Evolutionary conservation across 2,113 vertebrate genomes (phyloP).

Genomic region (Clarias macrocephalus): DNA sequence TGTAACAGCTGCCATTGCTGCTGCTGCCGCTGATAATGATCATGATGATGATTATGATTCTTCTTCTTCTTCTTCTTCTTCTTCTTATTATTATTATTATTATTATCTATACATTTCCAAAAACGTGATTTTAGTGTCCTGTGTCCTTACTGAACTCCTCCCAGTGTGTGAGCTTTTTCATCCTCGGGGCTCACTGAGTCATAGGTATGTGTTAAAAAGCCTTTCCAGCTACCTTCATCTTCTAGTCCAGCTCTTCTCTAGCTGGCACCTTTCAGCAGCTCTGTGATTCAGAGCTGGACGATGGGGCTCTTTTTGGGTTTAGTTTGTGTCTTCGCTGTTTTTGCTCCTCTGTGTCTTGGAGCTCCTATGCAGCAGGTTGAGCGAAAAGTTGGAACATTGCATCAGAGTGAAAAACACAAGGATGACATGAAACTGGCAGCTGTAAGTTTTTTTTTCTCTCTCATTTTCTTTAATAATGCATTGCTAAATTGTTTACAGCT

Average conservation of each 20-base stretch:
- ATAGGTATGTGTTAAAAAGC: slow-evolving; percentile 73
- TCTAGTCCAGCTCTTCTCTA: slow-evolving; percentile 49
- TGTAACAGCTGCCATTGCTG: too few relatives aligned
- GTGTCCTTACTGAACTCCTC: slow-evolving; percentile 68
- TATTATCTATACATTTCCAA: slow-evolving; percentile 23
- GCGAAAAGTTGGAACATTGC: slow-evolving; percentile 45
- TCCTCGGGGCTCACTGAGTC: slow-evolving; percentile 70
- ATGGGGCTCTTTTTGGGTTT: slow-evolving; percentile 45
- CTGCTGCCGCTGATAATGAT: neutral
- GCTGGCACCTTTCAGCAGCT: slow-evolving; percentile 46
- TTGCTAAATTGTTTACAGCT: neutral
- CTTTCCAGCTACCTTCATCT: slow-evolving; percentile 67
- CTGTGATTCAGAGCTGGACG: slow-evolving; percentile 5
- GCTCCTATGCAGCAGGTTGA: slow-evolving; percentile 57
- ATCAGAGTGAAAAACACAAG: slow-evolving; percentile 48
- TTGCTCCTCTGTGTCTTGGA: slow-evolving; percentile 52
- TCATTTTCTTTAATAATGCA: slow-evolving; percentile 43
- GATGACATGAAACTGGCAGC: slow-evolving; percentile 68
- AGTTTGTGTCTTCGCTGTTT: slow-evolving; percentile 56
- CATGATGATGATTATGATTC: neutral
- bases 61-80: too few relatives aligned
- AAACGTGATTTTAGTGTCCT: slow-evolving; percentile 29
- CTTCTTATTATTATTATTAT: neutral
- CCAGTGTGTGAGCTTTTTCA: slow-evolving; percentile 69
- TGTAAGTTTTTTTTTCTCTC: slow-evolving; percentile 67